Evolutionary conservation across 2,797 vertebrate genomes (phyloP).

Genomic region (Gymnoscopelus microlampas): DNA sequence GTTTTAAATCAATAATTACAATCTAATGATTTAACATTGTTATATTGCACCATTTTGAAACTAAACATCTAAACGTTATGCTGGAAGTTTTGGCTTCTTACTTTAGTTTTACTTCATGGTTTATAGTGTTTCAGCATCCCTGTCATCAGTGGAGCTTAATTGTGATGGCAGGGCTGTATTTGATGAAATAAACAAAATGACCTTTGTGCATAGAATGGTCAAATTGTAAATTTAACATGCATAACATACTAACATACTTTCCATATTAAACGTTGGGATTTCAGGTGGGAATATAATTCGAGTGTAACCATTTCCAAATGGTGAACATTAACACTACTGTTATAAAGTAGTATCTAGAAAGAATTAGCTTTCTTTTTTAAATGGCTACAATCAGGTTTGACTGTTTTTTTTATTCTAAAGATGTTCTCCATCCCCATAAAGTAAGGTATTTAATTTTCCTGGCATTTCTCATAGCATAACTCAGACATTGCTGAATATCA

Average conservation of each 20-base stretch:
- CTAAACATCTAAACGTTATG: no score
- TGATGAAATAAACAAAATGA: not conserved
- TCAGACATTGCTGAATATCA: conserved; percentile 85
- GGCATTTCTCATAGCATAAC: conserved; percentile 59
- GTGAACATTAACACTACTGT: not conserved
- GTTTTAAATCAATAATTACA: no score
- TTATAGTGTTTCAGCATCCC: not conserved
- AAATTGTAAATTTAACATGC: no score
- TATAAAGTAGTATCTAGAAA: not conserved
- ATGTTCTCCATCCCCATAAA: conserved; percentile 13
- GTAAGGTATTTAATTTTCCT: conserved; percentile 57
- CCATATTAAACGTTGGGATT: no score
- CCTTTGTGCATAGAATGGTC: no score
- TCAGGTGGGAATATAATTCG: not conserved
- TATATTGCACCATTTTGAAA: no score
- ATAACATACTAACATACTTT: no score
- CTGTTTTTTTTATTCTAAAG: conserved; percentile 11
- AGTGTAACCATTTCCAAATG: not conserved
- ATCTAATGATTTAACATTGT: no score
- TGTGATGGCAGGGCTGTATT: not conserved
- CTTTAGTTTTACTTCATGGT: not conserved
- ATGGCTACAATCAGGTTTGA: not conserved
- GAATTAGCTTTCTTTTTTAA: conserved; percentile 11
- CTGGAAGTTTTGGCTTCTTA: not conserved
- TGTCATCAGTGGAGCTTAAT: not conserved